Conservation (phyloP, 2,888 invertebrate species). For the Orgyia antiqua region DNA sequence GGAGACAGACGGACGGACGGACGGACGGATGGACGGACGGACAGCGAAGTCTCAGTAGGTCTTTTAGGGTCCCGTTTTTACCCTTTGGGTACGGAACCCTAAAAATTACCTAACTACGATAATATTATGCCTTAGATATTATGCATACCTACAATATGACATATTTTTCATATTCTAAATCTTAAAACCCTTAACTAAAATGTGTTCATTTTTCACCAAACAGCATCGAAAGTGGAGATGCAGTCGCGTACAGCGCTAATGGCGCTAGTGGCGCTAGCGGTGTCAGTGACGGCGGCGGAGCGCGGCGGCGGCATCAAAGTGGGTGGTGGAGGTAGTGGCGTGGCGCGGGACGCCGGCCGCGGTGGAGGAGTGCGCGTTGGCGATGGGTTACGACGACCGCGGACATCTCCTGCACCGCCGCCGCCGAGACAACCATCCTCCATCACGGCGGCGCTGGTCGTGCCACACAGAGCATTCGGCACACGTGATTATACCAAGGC, state of each 20-base stretch:
- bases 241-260: conserved; percentile 63
- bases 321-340: conserved; percentile 44
- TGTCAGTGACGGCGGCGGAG: conserved; percentile 58
- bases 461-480: conserved; percentile 87
- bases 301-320: conserved; percentile 65
- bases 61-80: no score
- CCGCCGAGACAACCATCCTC: conserved; percentile 70
- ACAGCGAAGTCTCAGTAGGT: no score
- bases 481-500: conserved; percentile 85
- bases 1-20: no score
- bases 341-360: conserved; percentile 53
- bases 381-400: conserved; percentile 55
- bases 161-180: no score
- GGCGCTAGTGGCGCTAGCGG: conserved; percentile 53
- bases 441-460: conserved; percentile 83
- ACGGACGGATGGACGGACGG: no score
- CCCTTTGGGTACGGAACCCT: no score
- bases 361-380: conserved; percentile 62
- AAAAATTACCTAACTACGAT: no score
- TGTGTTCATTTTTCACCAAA: conserved; percentile 4
- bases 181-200: no score
- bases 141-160: no score
- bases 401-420: conserved; percentile 65
- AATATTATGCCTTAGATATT: no score
- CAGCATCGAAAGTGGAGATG: conserved; percentile 68